phyloP scores from a whole-genome alignment of 2,888 invertebrate genomes.

The Gymnocheta viridis region DNA sequence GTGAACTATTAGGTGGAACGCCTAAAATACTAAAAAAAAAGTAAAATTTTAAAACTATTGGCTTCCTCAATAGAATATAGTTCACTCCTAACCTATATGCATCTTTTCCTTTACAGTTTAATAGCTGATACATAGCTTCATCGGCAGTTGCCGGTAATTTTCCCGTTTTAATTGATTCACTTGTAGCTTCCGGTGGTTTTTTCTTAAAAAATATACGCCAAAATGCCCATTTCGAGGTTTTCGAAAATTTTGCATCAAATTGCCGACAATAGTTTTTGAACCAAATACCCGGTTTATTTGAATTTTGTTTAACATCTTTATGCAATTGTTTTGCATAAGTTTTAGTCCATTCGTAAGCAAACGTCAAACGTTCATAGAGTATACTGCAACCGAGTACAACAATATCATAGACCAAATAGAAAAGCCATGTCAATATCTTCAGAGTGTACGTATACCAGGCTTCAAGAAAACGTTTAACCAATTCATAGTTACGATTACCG shows the following conservation, averaged over 20 bases:
- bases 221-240: constrained; percentile 80
- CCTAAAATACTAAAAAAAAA: constrained; percentile 86
- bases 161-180: constrained; percentile 80
- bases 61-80: not conserved
- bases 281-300: constrained; percentile 80
- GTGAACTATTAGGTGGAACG: constrained; percentile 92
- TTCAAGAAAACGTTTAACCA: constrained; percentile 82
- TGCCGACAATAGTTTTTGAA: constrained; percentile 78
- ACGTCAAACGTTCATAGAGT: constrained; percentile 78
- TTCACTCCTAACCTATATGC: constrained; percentile 90
- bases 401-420: constrained; percentile 90
- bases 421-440: constrained; percentile 89
- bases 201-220: constrained; percentile 82
- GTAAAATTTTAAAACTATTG: not conserved
- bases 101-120: constrained; percentile 97
- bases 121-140: constrained; percentile 95
- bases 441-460: constrained; percentile 85
- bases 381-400: constrained; percentile 87
- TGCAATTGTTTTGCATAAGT: constrained; percentile 77
- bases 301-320: constrained; percentile 80
- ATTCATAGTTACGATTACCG: constrained; percentile 83
- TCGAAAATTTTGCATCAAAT: constrained; percentile 79
- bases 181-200: constrained; percentile 79
- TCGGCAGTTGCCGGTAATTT: constrained; percentile 93
- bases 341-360: constrained; percentile 74